Conservation (phyloP, 2,888 invertebrate species). For the Drosophila koepferae region DNA sequence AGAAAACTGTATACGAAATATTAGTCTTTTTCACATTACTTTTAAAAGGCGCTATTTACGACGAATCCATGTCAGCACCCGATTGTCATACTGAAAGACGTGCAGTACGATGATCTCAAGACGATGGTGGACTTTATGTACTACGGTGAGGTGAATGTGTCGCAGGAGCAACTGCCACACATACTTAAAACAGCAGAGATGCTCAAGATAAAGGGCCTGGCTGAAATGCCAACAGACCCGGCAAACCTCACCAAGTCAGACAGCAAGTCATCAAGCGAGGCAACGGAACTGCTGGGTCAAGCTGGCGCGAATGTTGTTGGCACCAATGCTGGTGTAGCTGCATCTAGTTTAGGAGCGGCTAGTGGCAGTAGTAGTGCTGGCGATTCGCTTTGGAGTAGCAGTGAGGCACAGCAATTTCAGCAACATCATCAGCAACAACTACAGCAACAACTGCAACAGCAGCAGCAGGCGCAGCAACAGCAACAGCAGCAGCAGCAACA, state of each 20-base stretch:
- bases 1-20: no score
- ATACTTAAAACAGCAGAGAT: slow-evolving; percentile 93
- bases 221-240: slow-evolving; percentile 93
- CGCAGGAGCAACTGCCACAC: slow-evolving; percentile 93
- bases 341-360: slow-evolving; percentile 68
- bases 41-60: slow-evolving; percentile 90
- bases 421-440: slow-evolving; percentile 87
- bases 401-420: slow-evolving; percentile 86
- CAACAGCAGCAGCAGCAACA: slow-evolving; percentile 86
- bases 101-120: slow-evolving; percentile 93
- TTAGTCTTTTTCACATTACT: slow-evolving; percentile 13
- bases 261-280: slow-evolving; percentile 86
- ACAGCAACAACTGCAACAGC: slow-evolving; percentile 86
- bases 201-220: slow-evolving; percentile 94
- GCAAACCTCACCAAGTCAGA: slow-evolving; percentile 91
- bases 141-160: slow-evolving; percentile 96
- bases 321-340: slow-evolving; percentile 74
- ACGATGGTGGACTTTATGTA: slow-evolving; percentile 97
- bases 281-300: slow-evolving; percentile 86
- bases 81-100: slow-evolving; percentile 95
- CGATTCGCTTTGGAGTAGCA: slow-evolving; percentile 87
- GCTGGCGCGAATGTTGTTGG: slow-evolving; percentile 71
- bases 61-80: slow-evolving; percentile 95
- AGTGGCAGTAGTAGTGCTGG: slow-evolving; percentile 80
- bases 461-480: slow-evolving; percentile 87